Percentiles rank a stretch among this genome's conserved stretches.
These are phyloP conservation scores for Macrophya alboannulata DNA, from an alignment of 2,888 invertebrate species.

Conservation along the genomic window DNA sequence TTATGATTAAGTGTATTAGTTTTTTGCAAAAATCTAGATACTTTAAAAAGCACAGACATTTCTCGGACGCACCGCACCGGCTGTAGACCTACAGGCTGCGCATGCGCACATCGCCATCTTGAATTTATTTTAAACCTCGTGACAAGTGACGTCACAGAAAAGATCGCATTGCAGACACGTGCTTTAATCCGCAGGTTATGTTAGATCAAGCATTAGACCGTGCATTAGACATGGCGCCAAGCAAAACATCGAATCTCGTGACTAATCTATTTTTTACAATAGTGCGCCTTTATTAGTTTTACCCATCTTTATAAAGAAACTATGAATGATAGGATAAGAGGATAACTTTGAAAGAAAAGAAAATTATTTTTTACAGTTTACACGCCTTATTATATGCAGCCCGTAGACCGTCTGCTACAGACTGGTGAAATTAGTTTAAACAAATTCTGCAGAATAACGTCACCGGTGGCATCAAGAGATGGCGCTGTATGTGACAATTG, in stretches of 20 bases:
- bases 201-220: neutral
- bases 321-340: neutral
- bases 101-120: neutral
- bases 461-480: neutral
- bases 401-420: neutral
- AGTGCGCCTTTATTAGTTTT: neutral
- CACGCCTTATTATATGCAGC: neutral
- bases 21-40: conserved; percentile 64
- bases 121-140: neutral
- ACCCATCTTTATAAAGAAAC: neutral
- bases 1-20: conserved; percentile 61
- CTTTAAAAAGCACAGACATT: conserved; percentile 71
- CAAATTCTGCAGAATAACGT: neutral
- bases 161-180: neutral
- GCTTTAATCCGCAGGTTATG: neutral
- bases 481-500: neutral
- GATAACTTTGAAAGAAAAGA: neutral
- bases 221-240: neutral
- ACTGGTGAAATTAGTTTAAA: neutral
- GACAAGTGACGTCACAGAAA: neutral
- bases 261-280: neutral
- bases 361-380: neutral
- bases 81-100: neutral
- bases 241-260: too few relatives aligned
- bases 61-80: conserved; percentile 39